These are phyloP conservation scores for Saimiri boliviensis DNA, from an alignment of 2,113 vertebrate species.

Conservation along the genomic window DNA sequence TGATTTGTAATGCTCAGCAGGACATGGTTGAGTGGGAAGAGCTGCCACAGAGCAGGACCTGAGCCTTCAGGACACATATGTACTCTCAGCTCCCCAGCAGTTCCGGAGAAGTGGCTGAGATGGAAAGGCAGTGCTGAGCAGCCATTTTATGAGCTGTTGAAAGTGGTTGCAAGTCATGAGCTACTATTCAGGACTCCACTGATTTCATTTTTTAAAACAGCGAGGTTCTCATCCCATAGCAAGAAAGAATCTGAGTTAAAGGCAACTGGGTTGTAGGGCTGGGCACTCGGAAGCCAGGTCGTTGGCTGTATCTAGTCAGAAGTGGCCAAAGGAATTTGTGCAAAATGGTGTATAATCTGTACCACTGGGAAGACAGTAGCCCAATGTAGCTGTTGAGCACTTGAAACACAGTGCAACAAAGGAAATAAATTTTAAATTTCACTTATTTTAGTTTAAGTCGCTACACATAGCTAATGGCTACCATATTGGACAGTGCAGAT, in stretches of 20 bases:
- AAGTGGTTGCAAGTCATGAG: neutral
- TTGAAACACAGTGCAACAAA: neutral
- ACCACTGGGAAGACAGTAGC: neutral
- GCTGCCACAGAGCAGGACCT: neutral
- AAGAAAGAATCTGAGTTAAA: neutral
- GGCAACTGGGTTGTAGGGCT: neutral
- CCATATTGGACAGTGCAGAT: neutral
- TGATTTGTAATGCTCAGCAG: slow-evolving; percentile 52
- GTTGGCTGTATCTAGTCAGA: neutral
- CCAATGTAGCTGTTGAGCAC: neutral
- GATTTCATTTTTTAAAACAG: neutral
- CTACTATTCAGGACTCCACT: neutral
- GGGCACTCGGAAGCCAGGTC: neutral
- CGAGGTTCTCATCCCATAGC: neutral
- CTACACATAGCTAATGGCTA: neutral
- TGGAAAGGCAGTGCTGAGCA: neutral
- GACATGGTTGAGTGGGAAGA: neutral
- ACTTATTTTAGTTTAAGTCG: neutral
- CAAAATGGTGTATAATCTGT: neutral
- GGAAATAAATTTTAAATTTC: neutral
- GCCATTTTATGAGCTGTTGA: neutral
- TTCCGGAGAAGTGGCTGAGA: neutral
- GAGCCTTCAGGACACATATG: neutral
- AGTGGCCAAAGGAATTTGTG: neutral
- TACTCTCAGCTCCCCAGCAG: neutral